Conservation (phyloP, 2,113 vertebrate species). For the Percopsis transmontana region DNA sequence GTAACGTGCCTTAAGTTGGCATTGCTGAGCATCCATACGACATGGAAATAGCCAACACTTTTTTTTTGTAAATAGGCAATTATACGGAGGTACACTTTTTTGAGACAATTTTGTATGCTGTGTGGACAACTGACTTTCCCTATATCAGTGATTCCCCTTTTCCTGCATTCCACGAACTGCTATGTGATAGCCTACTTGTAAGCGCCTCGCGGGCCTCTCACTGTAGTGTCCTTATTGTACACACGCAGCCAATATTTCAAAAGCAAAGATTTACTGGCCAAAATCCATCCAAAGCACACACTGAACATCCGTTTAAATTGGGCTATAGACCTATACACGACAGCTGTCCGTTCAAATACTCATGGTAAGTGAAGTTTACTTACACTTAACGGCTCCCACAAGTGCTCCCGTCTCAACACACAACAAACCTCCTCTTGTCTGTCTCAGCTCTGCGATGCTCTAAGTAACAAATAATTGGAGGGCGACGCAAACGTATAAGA, state of each 20-base stretch:
- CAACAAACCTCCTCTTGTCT: constrained; percentile 37
- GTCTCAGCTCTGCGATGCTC: constrained; percentile 41
- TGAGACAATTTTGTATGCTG: no score
- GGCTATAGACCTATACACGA: constrained; percentile 15
- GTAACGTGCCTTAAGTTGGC: constrained; percentile 8
- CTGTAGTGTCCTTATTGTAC: background rate
- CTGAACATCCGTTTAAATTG: constrained; percentile 15
- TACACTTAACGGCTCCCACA: constrained; percentile 66
- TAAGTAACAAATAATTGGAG: constrained; percentile 41
- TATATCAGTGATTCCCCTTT: background rate
- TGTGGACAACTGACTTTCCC: no score
- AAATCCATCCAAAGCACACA: constrained; percentile 21
- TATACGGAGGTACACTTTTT: no score
- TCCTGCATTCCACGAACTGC: background rate
- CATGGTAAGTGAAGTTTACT: constrained; percentile 68
- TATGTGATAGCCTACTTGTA: background rate
- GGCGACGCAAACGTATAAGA: constrained; percentile 50
- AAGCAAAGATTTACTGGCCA: constrained; percentile 22
- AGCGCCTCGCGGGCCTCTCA: background rate
- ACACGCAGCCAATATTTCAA: constrained; percentile 1
- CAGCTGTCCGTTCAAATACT: constrained; percentile 31
- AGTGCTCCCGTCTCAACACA: constrained; percentile 41
- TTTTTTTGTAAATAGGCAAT: no score
- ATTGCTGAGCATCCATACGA: background rate
- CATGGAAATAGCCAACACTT: background rate